Base-by-base conservation (phyloP, 2,113 vertebrate species). In the Nettapus auritus region DNA sequence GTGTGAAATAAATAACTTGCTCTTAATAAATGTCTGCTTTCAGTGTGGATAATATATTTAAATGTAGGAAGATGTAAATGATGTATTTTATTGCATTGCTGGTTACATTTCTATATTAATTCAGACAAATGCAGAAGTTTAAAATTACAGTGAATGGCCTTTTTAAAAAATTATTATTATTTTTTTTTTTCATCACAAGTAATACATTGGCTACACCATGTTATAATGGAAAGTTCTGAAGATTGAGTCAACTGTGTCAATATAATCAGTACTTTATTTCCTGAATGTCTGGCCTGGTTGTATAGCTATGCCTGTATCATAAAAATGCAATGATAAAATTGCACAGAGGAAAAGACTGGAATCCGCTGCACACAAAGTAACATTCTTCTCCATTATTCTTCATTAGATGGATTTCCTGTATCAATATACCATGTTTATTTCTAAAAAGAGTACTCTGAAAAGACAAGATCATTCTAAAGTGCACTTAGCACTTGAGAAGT, bases 1-100 rank as follows among this genome's bases (percentile, higher is more conserved):
- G 87, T 92, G 92, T 89, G 97, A 98, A 98, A 98, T 97, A 97
- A 97, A 97, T 97, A 98, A 90, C 91, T 97, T 96, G 85, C 94
- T 98, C 88, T 97, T 98, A 98, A 98, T 97, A 98, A 97, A 97
- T 97, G 97, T 96, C 96, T 97, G 95, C 91, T 97, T 98, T 97
- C 96, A 93, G 73, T 85, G 75, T 94, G 97, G 89, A 97, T 97
- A 98, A 98, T 97, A 94, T 82, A 97, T 97, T 97, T 98, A 97
- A 97, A 97, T 97, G 93, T 84, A 94, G 88, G 84, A 97, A 95
- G 87, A 95, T 96, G 92, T 94, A 98, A 97, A 96, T 96, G 68
- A 96, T 94, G 71, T 90, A 78, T 96, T 97, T 98, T 97, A 97
- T 97, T 93, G 77, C 86, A 84, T 84, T 70, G 82, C 84, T 97